Evolutionary conservation across 2,888 invertebrate genomes (phyloP).

Genomic region (Tachina fera): DNA sequence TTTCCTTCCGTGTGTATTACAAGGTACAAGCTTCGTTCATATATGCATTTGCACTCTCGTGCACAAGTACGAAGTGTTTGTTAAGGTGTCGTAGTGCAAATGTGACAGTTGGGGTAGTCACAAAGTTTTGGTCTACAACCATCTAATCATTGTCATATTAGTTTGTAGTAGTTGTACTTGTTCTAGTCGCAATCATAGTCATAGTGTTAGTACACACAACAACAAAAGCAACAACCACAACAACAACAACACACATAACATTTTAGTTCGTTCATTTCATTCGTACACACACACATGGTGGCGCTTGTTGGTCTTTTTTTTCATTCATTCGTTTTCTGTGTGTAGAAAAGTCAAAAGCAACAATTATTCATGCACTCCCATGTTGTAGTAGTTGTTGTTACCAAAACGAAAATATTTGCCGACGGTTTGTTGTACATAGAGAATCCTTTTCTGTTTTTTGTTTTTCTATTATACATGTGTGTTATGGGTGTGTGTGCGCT

Average conservation of each 20-base stretch:
- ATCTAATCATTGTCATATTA: slow-evolving; percentile 70
- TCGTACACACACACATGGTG: slow-evolving; percentile 47
- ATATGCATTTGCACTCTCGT: slow-evolving; percentile 30
- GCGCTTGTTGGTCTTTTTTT: slow-evolving; percentile 56
- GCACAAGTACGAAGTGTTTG: slow-evolving; percentile 43
- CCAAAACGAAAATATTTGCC: slow-evolving; percentile 74
- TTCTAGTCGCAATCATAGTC: slow-evolving; percentile 56
- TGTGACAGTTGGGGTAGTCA: slow-evolving; percentile 44
- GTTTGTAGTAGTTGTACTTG: slow-evolving; percentile 64
- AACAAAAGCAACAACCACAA: slow-evolving; percentile 6
- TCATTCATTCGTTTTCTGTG: slow-evolving; percentile 61
- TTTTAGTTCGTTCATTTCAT: slow-evolving; percentile 60
- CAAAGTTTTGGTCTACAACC: slow-evolving; percentile 59
- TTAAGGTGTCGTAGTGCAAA: slow-evolving; percentile 48
- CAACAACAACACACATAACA: slow-evolving; percentile 2
- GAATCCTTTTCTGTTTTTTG: slow-evolving; percentile 72
- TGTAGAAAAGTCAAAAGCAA: slow-evolving; percentile 48
- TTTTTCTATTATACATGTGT: slow-evolving; percentile 15
- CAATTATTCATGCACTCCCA: slow-evolving; percentile 41
- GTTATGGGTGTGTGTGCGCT: slow-evolving; percentile 70
- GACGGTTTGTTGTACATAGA: slow-evolving; percentile 74
- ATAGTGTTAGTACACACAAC: slow-evolving; percentile 49
- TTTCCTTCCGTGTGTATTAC: not conserved
- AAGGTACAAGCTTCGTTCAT: slow-evolving; percentile 15
- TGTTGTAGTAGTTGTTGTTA: slow-evolving; percentile 54